Percentiles rank a stretch among this genome's conserved stretches.
These are phyloP conservation scores for Hiodon tergisus DNA, from an alignment of 2,113 vertebrate species.

Conservation along the genomic window DNA sequence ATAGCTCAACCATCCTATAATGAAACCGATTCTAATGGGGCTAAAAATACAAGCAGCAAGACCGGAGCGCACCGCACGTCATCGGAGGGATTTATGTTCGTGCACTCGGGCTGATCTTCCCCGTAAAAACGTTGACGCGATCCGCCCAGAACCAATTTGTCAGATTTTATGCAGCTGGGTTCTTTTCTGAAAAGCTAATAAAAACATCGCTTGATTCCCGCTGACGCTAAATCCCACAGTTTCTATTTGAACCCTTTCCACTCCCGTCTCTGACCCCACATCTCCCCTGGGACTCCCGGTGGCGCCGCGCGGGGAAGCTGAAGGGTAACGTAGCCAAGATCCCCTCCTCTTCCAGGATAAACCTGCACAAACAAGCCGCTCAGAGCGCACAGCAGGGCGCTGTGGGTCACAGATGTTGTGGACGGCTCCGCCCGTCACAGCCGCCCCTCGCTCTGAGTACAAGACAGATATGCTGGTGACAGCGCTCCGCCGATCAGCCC, in stretches of 20 bases:
- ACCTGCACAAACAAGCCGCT: constrained; percentile 20
- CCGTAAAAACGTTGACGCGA: neutral
- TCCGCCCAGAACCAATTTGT: neutral
- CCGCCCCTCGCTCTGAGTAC: too few relatives aligned
- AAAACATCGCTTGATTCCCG: constrained; percentile 28
- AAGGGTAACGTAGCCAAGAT: neutral
- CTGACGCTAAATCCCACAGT: constrained; percentile 27
- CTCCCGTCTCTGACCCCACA: too few relatives aligned
- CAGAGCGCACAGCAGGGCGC: neutral
- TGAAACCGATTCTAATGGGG: too few relatives aligned
- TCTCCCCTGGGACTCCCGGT: too few relatives aligned
- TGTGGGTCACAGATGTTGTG: neutral
- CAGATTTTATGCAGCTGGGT: constrained; percentile 21
- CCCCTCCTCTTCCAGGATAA: constrained; percentile 5
- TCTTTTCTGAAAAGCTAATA: constrained; percentile 23
- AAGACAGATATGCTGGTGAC: too few relatives aligned
- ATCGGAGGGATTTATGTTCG: neutral
- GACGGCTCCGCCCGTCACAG: too few relatives aligned
- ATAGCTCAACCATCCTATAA: too few relatives aligned
- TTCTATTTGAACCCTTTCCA: constrained; percentile 15
- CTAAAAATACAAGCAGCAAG: neutral
- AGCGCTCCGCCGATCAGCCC: too few relatives aligned
- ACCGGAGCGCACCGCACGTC: neutral
- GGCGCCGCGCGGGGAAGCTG: neutral
- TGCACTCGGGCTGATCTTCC: neutral